Evolutionary conservation across 2,797 vertebrate genomes (phyloP), one percentile per base, ranked within the genome.

Genomic region (Rhyacichthys aspro): DNA sequence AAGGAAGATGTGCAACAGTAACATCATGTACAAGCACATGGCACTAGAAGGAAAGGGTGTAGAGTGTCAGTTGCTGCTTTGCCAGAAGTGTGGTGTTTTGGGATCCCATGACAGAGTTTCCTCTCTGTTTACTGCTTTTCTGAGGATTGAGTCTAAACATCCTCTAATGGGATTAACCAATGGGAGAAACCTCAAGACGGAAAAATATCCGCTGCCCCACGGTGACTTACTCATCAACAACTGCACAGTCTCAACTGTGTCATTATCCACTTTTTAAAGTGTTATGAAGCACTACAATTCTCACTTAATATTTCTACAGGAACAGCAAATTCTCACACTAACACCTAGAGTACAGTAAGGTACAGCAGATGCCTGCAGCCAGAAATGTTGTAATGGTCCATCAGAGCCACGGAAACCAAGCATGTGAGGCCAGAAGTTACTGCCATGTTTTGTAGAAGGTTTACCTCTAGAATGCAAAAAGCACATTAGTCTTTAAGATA

Each of bases 161-260:
- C 79, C 72, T 70, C 69, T 81, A 64, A 80, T 72, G 68, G 70
- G 83, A 89, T 84, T 72, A 77, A 11, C 71, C 46, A 72, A 57
- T 19, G 44, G 57, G 33, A 75, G 70, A 76, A 69, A 55, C 9
- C 44, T 57, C 42, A 28, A 23, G 46, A 62, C 43, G 56, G 41
- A 54, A 68, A 73, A 63, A 56, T 73, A 43, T 57, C 50, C n/a
- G 3, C 36, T 11, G 59, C 47, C 59, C 50, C 55, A 67, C 54
- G 32, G 38, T 5, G 43, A 62, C 46, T 56, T 47, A 37, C 63
- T 46, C 15, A 63, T 42, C 57, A 53, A 65, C 69, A 72, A 36
- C 43, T 55, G 34, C 36, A 37, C 3, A 41, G 28, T 36, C 60
- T 44, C 14, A 55, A 37, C 23, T 2, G 23, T 28, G n/a, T n/a